Evolutionary conservation across 2,888 invertebrate genomes (phyloP).

Genomic region (Lasioglossum vierecki): DNA sequence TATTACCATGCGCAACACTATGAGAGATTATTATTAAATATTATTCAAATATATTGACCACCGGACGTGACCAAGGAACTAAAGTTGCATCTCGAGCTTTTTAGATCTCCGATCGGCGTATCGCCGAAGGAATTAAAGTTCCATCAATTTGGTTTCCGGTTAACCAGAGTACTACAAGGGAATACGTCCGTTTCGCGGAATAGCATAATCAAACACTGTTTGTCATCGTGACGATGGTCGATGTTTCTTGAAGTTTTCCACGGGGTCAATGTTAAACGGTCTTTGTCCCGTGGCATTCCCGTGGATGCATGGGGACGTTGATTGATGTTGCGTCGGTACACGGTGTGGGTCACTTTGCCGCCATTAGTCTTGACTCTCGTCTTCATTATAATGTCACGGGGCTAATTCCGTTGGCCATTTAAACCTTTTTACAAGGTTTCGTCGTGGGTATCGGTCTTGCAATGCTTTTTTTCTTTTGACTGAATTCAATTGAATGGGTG

Average conservation of each 20-base stretch:
- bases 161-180: neutral
- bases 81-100: neutral
- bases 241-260: constrained; percentile 59
- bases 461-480: constrained; percentile 32
- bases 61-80: neutral
- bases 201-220: constrained; percentile 50
- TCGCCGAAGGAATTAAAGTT: constrained; percentile 1
- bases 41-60: too few species aligned
- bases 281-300: constrained; percentile 58
- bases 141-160: constrained; percentile 11
- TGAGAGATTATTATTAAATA: too few species aligned
- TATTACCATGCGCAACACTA: too few species aligned
- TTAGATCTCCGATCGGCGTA: neutral
- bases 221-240: constrained; percentile 60
- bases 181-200: constrained; percentile 9
- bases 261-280: constrained; percentile 60
- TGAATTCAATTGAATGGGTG: constrained; percentile 8
- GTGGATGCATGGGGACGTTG: constrained; percentile 66
- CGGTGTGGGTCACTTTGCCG: constrained; percentile 66
- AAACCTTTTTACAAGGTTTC: constrained; percentile 53
- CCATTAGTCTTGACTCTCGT: constrained; percentile 75
- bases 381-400: constrained; percentile 72
- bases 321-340: constrained; percentile 67
- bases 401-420: constrained; percentile 68
- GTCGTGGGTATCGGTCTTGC: constrained; percentile 48